Evolutionary conservation across 2,888 invertebrate species (phyloP), one percentile per base, ranked within the genome.

Genomic region (Archips crataeganus): DNA sequence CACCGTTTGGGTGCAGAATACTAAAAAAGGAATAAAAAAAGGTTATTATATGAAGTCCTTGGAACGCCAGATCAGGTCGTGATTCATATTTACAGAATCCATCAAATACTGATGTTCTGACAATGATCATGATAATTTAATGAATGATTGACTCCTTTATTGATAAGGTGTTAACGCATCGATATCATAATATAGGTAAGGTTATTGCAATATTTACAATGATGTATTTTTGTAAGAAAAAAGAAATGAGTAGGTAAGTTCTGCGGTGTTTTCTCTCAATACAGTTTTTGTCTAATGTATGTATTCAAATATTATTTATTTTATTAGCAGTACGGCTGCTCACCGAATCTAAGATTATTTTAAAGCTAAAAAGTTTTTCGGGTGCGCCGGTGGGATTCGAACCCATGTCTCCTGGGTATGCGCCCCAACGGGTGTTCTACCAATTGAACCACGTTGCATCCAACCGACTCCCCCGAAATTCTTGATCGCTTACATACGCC

Each of bases 71-170:
- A 57, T 11, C 32, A 32, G 11, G 32, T 11, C 32, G 57, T 57
- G 57, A 57, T 51, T 51, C 15, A 51, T 13, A 9, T 49, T 2
- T 54, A 23, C 54, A 23, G 15, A 54, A 54, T 15, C 54, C 9
- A 54, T 54, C 54, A 54, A 54, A 15, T 54, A 23, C 15, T 54
- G 54, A 54, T 23, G 15, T 2, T 54, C 54, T 54, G 54, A 54
- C 54, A 54, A 54, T 54, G 54, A 23, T 54, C 23, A 23, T 54
- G 54, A 54, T 54, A 54, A 54, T 54, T 54, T 54, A 54, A 54
- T n/a, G 8, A 61, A 36, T 61, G 39, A 61, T 36, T 36, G 61
- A 61, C 61, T 61, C n/a, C 34, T n/a, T n/a, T 36, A 15, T 61
- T 61, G 61, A 36, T 61, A 61, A 61, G 61, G 8, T 61, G 23